Conservation (phyloP, 2,888 invertebrate species). For the Leptodirus hochenwartii region DNA sequence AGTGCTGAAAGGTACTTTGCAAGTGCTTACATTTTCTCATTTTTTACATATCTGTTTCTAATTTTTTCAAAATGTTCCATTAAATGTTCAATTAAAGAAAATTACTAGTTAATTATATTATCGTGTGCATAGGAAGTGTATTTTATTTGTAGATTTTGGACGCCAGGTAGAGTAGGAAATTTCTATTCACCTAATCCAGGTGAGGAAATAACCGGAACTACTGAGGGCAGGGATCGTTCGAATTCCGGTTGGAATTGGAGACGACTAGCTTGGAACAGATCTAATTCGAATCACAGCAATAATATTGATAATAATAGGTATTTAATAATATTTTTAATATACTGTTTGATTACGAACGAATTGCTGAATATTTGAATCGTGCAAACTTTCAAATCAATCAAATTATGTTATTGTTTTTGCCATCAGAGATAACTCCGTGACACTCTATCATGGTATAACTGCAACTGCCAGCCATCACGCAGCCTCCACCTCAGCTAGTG, state of each 20-base stretch:
- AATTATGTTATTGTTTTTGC: conserved; percentile 3
- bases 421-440: conserved; percentile 29
- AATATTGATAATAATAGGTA: conserved; percentile 19
- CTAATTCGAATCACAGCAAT: conserved; percentile 25
- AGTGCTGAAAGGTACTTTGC: conserved; percentile 12
- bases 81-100: conserved; percentile 4
- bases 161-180: conserved; percentile 52
- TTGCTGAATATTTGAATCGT: conserved; percentile 1
- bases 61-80: not conserved
- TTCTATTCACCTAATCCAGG: conserved; percentile 75
- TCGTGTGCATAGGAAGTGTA: not conserved
- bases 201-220: conserved; percentile 20
- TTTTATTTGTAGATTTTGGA: conserved; percentile 30
- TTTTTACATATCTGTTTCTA: conserved; percentile 1
- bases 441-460: conserved; percentile 42
- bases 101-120: not conserved
- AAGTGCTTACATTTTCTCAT: too few species aligned
- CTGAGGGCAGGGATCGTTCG: conserved; percentile 18
- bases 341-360: too few species aligned
- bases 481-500: too few species aligned
- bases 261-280: conserved; percentile 51
- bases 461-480: too few species aligned
- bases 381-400: not conserved
- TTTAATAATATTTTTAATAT: conserved; percentile 5
- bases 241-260: conserved; percentile 48